A percentile compares a stretch with the other conserved stretches of the same genome.
These are phyloP conservation scores for Cataglyphis livida DNA, from an alignment of 2,888 invertebrate species.

Conservation along the genomic window DNA sequence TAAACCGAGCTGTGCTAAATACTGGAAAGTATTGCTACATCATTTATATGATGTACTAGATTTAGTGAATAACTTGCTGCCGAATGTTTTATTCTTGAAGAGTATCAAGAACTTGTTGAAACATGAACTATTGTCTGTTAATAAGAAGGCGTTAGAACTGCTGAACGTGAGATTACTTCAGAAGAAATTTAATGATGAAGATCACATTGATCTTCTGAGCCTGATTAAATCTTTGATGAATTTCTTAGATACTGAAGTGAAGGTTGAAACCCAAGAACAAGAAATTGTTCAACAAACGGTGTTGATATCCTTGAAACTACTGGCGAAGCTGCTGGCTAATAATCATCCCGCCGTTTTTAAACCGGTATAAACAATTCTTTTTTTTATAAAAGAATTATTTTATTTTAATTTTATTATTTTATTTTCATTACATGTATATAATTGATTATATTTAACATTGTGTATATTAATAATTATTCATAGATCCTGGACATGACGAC, in stretches of 20 bases:
- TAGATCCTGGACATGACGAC: slow-evolving; percentile 90
- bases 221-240: slow-evolving; percentile 88
- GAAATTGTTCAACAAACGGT: slow-evolving; percentile 93
- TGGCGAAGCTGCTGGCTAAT: slow-evolving; percentile 91
- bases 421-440: not conserved
- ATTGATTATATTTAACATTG: slow-evolving; percentile 1
- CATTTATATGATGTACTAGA: slow-evolving; percentile 90
- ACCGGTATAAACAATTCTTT: slow-evolving; percentile 83
- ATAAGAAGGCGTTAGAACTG: slow-evolving; percentile 94
- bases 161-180: slow-evolving; percentile 93
- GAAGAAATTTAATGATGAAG: slow-evolving; percentile 87
- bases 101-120: slow-evolving; percentile 91
- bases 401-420: not conserved
- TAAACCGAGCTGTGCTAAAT: slow-evolving; percentile 87
- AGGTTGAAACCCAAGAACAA: slow-evolving; percentile 87
- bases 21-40: slow-evolving; percentile 93
- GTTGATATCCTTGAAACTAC: slow-evolving; percentile 92
- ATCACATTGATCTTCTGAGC: slow-evolving; percentile 86
- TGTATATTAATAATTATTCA: not conserved
- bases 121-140: slow-evolving; percentile 90
- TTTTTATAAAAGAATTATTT: slow-evolving; percentile 49
- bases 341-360: slow-evolving; percentile 91
- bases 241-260: slow-evolving; percentile 87
- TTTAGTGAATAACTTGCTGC: slow-evolving; percentile 92
- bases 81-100: slow-evolving; percentile 92